Evolutionary conservation across 2,888 invertebrate genomes (phyloP).

Genomic region (Rotaria macrura): DNA sequence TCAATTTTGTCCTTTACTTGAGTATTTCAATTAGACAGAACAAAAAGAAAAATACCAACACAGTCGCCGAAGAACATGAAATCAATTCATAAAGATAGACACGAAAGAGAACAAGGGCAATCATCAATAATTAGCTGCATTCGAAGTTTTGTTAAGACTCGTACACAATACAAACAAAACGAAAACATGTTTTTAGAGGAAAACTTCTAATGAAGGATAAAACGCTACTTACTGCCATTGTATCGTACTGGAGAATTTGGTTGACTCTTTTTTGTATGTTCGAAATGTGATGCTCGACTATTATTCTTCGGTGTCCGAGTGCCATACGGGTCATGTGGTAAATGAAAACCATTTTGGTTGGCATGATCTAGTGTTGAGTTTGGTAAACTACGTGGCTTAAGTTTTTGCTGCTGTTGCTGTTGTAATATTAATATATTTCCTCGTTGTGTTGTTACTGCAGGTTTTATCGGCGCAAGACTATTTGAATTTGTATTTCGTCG

Average conservation of each 20-base stretch:
- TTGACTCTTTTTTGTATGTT: background rate
- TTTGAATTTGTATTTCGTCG: background rate
- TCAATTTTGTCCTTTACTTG: too few relatives aligned
- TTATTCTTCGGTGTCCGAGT: background rate
- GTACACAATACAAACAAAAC: too few relatives aligned
- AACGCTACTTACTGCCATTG: background rate
- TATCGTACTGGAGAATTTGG: background rate
- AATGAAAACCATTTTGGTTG: slow-evolving; percentile 16
- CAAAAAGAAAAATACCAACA: too few relatives aligned
- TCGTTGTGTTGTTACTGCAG: background rate
- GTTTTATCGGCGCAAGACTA: background rate
- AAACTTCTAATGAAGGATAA: too few relatives aligned
- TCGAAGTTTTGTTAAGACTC: too few relatives aligned
- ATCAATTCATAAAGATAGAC: too few relatives aligned
- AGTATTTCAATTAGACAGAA: too few relatives aligned
- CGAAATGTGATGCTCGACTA: background rate
- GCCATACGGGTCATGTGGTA: background rate
- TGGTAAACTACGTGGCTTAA: slow-evolving; percentile 10
- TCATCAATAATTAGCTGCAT: too few relatives aligned
- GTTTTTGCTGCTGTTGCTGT: background rate
- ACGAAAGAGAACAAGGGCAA: too few relatives aligned
- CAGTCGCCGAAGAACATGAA: too few relatives aligned
- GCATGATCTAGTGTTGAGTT: slow-evolving; percentile 6
- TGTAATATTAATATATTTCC: background rate
- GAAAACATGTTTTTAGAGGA: too few relatives aligned